These are phyloP conservation scores for Callocephalon fimbriatum DNA, from an alignment of 2,113 vertebrate species.

Conservation along the genomic window DNA sequence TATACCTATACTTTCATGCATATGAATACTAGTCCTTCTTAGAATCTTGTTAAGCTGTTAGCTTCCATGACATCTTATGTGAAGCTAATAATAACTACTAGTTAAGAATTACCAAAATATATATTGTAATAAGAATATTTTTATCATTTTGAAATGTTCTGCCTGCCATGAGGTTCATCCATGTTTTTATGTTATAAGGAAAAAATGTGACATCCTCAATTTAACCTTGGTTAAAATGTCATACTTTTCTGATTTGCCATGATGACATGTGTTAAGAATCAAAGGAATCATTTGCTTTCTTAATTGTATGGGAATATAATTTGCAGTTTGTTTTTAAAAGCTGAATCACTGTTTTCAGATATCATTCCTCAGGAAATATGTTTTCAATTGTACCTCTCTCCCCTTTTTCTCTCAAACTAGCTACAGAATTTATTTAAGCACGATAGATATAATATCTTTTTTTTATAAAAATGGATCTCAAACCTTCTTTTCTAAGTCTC, in stretches of 20 bases:
- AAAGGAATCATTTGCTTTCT: conserved; percentile 56
- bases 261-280: conserved; percentile 33
- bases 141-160: neutral
- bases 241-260: conserved; percentile 33
- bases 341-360: conserved; percentile 39
- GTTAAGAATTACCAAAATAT: neutral
- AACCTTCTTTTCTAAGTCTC: neutral
- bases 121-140: neutral
- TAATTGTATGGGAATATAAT: conserved; percentile 47
- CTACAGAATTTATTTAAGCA: neutral
- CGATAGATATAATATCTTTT: neutral
- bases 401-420: neutral
- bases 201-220: neutral
- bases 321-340: conserved; percentile 59
- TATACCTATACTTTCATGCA: neutral
- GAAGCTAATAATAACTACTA: neutral
- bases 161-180: neutral
- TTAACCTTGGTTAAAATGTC: neutral
- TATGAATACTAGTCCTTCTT: neutral
- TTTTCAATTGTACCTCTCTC: neutral
- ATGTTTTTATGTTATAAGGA: neutral
- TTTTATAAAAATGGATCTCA: neutral
- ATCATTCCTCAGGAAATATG: conserved; percentile 27
- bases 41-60: neutral
- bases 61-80: neutral